Conservation (phyloP, 2,888 invertebrate species). For the Geophilus truncorum region DNA sequence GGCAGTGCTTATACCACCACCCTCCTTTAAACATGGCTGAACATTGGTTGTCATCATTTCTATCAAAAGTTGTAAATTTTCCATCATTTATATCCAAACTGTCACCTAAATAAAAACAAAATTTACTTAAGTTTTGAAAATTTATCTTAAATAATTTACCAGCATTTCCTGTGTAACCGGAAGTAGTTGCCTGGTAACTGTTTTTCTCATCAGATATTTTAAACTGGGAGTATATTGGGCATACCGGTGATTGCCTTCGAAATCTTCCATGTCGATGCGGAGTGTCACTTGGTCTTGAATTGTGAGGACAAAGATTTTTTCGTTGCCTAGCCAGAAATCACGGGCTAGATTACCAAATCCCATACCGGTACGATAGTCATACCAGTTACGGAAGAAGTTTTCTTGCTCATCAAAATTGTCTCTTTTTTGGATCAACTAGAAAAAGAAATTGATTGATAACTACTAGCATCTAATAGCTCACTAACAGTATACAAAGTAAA, state of each 20-base stretch:
- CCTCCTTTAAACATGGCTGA: neutral
- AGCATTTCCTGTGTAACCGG: slow-evolving; percentile 39
- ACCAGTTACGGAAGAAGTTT: neutral
- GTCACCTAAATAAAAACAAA: neutral
- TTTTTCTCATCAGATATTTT: slow-evolving; percentile 34
- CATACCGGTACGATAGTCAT: neutral
- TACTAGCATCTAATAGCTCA: too few relatives aligned
- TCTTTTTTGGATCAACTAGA: neutral
- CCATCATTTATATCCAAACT: neutral
- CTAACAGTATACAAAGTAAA: too few relatives aligned
- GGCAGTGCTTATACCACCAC: neutral
- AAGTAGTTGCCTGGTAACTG: slow-evolving; percentile 37
- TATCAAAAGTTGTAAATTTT: neutral
- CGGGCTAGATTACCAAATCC: neutral
- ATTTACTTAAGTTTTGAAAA: too few relatives aligned
- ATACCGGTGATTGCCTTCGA: slow-evolving; percentile 37
- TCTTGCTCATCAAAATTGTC: neutral
- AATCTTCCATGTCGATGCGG: slow-evolving; percentile 39
- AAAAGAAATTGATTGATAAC: neutral
- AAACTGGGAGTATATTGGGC: slow-evolving; percentile 39
- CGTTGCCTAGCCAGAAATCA: slow-evolving; percentile 35
- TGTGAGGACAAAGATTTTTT: slow-evolving; percentile 38
- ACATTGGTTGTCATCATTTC: neutral
- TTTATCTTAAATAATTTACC: too few relatives aligned
- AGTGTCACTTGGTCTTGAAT: slow-evolving; percentile 38